These are phyloP conservation scores for Ips nitidus DNA, from an alignment of 1,140 invertebrate genomes.

Conservation along the genomic window DNA sequence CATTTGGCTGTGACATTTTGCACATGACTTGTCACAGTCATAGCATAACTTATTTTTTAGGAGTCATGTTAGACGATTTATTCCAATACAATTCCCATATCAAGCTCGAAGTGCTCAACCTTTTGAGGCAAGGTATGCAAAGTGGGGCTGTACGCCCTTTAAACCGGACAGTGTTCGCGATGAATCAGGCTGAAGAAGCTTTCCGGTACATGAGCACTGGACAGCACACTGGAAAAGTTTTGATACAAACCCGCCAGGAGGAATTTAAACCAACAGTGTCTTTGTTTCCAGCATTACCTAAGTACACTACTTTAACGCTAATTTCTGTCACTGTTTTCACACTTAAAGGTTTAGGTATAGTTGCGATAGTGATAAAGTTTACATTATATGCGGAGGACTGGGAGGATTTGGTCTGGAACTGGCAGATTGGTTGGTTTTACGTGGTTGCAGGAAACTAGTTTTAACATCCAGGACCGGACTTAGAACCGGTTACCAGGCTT, in stretches of 20 bases:
- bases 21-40: too few species aligned
- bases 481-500: constrained; percentile 76
- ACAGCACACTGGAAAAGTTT: constrained; percentile 85
- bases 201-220: constrained; percentile 79
- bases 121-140: constrained; percentile 15
- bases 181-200: constrained; percentile 65
- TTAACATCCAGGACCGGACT: constrained; percentile 79
- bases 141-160: constrained; percentile 60
- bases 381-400: constrained; percentile 72
- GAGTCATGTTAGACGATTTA: too few species aligned
- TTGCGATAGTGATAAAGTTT: constrained; percentile 55
- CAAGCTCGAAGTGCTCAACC: neutral
- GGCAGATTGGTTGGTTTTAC: constrained; percentile 79
- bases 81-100: too few species aligned
- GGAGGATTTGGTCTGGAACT: constrained; percentile 93
- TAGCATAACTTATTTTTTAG: too few species aligned
- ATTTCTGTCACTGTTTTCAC: neutral
- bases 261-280: constrained; percentile 13
- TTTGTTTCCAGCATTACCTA: constrained; percentile 22
- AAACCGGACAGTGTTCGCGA: constrained; percentile 61
- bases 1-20: too few species aligned
- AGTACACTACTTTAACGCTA: constrained; percentile 13
- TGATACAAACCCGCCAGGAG: constrained; percentile 66
- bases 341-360: constrained; percentile 17
- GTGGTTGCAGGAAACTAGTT: constrained; percentile 77